Base-by-base conservation (phyloP, 2,888 invertebrate species). In the Trissolcus japonicus region DNA sequence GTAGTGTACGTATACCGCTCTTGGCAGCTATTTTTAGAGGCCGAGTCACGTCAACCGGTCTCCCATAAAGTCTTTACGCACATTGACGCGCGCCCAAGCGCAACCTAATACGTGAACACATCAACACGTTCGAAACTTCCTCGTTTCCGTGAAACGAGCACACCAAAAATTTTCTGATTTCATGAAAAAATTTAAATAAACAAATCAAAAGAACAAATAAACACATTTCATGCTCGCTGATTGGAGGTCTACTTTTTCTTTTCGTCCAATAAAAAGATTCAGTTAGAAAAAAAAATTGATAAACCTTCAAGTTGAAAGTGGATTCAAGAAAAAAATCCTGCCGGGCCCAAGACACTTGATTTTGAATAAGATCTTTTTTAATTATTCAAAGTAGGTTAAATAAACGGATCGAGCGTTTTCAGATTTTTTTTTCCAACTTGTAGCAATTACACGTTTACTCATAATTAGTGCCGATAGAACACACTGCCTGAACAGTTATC, bases 21-120 rank as follows among this genome's bases (percentile, higher is more conserved):
- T 80, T 84, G 81, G 54, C 79, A 75, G 72, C 78, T 87, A 87
- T 87, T 86, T 87, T 86, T 86, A 87, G 87, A 85, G 85, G 73
- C 82, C 85, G 82, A 85, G 82, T 86, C 85, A 86, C 83, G 84
- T 82, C 82, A 82, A 84, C 84, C 83, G 82, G 84, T 85, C 83
- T 82, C 78, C 79, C 82, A 79, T 80, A 81, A 82, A 83, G 80
- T 78, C 78, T 80, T 55, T 76, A 79, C 74, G 76, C 76, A 79
- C 81, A 80, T 78, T 78, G 76, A 73, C 67, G 61, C 62, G 66
- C 72, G 53, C 65, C 41, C 65, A 56, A 71, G 40, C 41, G 61
- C 55, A 61, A 66, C 68, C 71, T 63, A 59, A 57, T 76, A 68
- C 67, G 62, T 72, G 76, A 76, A 54, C 76, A 71, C 79, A 78